phyloP scores from a whole-genome alignment of 2,797 vertebrate genomes.

The Thripadectes ignobilis region DNA sequence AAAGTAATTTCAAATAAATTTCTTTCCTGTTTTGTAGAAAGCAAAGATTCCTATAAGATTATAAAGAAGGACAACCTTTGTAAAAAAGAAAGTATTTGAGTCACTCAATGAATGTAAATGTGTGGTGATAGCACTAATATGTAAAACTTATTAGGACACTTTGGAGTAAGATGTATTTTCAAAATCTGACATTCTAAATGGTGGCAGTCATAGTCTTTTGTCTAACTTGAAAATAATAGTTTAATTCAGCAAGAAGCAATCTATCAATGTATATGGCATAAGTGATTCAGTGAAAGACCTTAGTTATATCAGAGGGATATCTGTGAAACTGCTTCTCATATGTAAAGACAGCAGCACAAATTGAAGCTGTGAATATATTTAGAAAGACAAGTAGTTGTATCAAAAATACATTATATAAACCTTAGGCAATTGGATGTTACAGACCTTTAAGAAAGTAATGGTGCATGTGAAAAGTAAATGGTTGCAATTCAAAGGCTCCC shows the following conservation, averaged over 20 bases:
- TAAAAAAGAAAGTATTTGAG: background rate
- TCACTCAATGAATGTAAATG: background rate
- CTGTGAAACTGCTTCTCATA: background rate
- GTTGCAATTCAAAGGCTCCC: background rate
- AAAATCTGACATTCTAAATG: background rate
- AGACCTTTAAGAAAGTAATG: background rate
- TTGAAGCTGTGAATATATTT: background rate
- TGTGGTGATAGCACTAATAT: background rate
- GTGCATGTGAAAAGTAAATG: background rate
- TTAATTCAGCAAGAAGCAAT: background rate
- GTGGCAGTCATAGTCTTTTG: background rate
- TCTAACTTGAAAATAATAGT: background rate
- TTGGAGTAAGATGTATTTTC: background rate
- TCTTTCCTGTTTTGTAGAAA: background rate
- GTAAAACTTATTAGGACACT: background rate
- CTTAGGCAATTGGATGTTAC: background rate
- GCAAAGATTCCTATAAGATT: accelerated
- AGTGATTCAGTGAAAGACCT: background rate
- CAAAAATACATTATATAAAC: background rate
- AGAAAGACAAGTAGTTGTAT: background rate
- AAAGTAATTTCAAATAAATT: background rate
- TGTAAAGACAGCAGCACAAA: background rate
- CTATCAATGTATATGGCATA: accelerated
- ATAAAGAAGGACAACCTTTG: background rate
- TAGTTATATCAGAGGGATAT: background rate